Percentiles rank a stretch among this genome's conserved stretches.
Evolutionary conservation across 2,888 invertebrate species (phyloP).

Genomic region (Petrolisthes cinctipes): DNA sequence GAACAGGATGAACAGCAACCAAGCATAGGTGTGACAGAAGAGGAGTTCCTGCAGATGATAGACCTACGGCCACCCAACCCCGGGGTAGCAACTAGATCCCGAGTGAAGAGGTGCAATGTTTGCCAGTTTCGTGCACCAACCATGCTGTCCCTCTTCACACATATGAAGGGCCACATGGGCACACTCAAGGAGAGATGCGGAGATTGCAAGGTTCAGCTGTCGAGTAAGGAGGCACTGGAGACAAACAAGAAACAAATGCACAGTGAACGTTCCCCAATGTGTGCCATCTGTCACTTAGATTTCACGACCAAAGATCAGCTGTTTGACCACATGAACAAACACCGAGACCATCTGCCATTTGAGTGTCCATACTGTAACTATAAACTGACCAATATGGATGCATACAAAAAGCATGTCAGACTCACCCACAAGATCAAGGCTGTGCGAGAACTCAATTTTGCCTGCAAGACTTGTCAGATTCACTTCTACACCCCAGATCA

Average conservation of each 20-base stretch:
- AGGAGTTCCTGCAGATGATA: slow-evolving; percentile 60
- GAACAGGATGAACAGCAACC: slow-evolving; percentile 52
- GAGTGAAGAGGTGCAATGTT: slow-evolving; percentile 56
- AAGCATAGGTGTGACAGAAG: slow-evolving; percentile 53
- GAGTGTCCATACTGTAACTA: slow-evolving; percentile 55
- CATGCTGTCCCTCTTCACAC: slow-evolving; percentile 56
- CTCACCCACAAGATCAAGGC: slow-evolving; percentile 57
- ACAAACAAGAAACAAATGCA: slow-evolving; percentile 54
- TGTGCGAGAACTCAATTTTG: slow-evolving; percentile 55
- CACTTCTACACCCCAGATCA: slow-evolving; percentile 63
- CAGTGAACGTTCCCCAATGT: slow-evolving; percentile 53
- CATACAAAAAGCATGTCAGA: slow-evolving; percentile 63
- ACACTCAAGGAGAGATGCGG: slow-evolving; percentile 53
- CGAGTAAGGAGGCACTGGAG: slow-evolving; percentile 58
- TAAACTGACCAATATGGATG: slow-evolving; percentile 59
- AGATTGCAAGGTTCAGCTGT: slow-evolving; percentile 55
- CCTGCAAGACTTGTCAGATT: slow-evolving; percentile 58
- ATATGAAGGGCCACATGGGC: slow-evolving; percentile 63
- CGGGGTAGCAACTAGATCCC: slow-evolving; percentile 33
- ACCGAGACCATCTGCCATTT: slow-evolving; percentile 59
- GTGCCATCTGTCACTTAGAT: slow-evolving; percentile 53
- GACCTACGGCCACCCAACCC: slow-evolving; percentile 50
- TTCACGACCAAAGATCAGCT: slow-evolving; percentile 63
- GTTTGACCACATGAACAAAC: slow-evolving; percentile 64
- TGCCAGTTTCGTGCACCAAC: slow-evolving; percentile 59